Evolutionary conservation across 1,140 invertebrate species (phyloP), one percentile per base, ranked within the genome.

Genomic region (Oryctes rhinoceros): DNA sequence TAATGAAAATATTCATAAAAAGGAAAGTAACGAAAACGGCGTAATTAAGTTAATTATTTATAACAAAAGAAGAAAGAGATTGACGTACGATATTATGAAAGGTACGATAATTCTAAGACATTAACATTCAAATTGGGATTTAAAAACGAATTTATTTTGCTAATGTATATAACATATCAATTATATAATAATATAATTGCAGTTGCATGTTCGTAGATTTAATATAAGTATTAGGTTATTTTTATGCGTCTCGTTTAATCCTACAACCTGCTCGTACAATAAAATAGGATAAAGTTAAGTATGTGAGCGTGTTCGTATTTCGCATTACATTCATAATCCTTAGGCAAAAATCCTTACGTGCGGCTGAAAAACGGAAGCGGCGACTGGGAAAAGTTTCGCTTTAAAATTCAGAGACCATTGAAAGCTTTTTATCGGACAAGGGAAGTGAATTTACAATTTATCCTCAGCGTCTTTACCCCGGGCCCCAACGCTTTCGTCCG

Each of bases 401-500:
- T 76, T 80, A 80, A 80, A 80, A 80, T 80, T 80, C 71, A 71
- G 65, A 80, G 74, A 74, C 79, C 71, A 74, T 80, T 80, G 79
- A 80, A 80, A 79, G 83, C 83, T 83, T 83, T 83, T 83, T 81
- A 80, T 81, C 80, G 83, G 83, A 83, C 83, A 83, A 82, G 83
- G 81, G 83, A 83, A 83, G 81, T 82, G 83, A 83, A 83, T 83
- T 83, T 83, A 80, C 83, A 83, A 83, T 83, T 82, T 81, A 78
- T 75, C 65, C 49, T 59, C 44, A 24, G 65, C 65, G 15, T 71
- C 65, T 71, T 71, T 37, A 6, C 65, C 65, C 65, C 65, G 65
- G 53, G 24, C 65, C 24, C 65, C 24, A 11, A 20, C 35, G 24
- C 24, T 53, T 49, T 53, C 75, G 35, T 35, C 48, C 75, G 35